Evolutionary conservation across 1,140 invertebrate species (phyloP), one percentile per base, ranked within the genome.

Genomic region (Leucophenga varia): DNA sequence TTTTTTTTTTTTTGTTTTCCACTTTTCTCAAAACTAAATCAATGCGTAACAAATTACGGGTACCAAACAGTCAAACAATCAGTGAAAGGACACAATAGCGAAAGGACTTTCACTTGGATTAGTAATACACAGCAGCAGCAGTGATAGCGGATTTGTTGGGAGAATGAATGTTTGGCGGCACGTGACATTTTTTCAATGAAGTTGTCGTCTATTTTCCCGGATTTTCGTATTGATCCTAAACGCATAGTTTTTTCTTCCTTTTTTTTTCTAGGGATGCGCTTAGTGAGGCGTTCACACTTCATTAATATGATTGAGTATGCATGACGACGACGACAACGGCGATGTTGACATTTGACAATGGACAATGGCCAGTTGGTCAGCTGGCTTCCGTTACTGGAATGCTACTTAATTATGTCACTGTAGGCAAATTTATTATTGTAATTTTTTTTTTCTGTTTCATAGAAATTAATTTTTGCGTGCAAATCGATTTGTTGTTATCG

Each of bases 21-120:
- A n/a, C n/a, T n/a, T n/a, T n/a, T 57, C 55, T 52, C 12, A 32
- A 38, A 37, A 40, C 38, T 47, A 65, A 65, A 65, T 67, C 63
- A 65, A 65, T 67, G 61, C 61, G 61, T 67, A 63, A 59, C 61
- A 52, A 65, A 65, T 65, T 67, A 37, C 45, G 43, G 55, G 46
- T 48, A 56, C 37, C 20, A 35, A 22, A 19, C 37, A 36, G 21
- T 10, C 10, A 36, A 21, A 57, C 55, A 57, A 51, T 57, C 54
- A 54, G 47, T 42, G 36, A 9, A 32, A 17, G 32, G 31, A 13
- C 22, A 44, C n/a, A n/a, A n/a, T n/a, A n/a, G n/a, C n/a, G n/a
- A 21, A 28, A 7, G 5, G 4, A 32, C 46, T 35, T n/a, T n/a
- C n/a, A n/a, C n/a, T n/a, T n/a, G n/a, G n/a, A n/a, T n/a, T n/a